Evolutionary conservation across 2,113 vertebrate genomes (phyloP).

Genomic region (Chascanopsetta lugubris): DNA sequence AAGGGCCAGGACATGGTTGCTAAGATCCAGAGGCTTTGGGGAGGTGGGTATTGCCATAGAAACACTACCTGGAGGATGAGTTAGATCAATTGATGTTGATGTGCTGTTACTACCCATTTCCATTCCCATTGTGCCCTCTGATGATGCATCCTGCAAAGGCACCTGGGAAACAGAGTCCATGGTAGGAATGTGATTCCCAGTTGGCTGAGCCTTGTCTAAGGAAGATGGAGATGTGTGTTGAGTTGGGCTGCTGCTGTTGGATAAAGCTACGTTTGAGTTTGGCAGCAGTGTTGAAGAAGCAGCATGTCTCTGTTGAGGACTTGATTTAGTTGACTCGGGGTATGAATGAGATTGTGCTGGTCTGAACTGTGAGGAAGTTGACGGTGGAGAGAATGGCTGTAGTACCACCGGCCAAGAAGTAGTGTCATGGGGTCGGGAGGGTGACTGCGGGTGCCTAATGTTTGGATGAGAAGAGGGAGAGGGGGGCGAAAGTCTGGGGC

Average conservation of each 20-base stretch:
- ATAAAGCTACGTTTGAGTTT: conserved; percentile 51
- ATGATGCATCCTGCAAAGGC: conserved; percentile 34
- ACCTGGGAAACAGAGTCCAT: conserved; percentile 45
- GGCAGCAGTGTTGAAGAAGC: conserved; percentile 23
- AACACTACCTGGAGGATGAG: conserved; percentile 51
- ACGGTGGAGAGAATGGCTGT: conserved; percentile 52
- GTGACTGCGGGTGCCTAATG: conserved; percentile 49
- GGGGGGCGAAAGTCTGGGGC: conserved; percentile 49
- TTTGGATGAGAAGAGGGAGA: conserved; percentile 45
- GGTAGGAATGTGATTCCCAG: conserved; percentile 40
- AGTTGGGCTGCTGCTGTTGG: conserved; percentile 47
- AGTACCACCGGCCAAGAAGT: conserved; percentile 28
- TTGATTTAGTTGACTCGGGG: conserved; percentile 33
- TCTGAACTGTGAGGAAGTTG: conserved; percentile 39
- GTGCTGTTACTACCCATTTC: conserved; percentile 34
- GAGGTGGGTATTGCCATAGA: conserved; percentile 60
- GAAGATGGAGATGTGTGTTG: conserved; percentile 9
- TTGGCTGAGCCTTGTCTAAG: conserved; percentile 33
- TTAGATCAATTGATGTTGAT: conserved; percentile 49
- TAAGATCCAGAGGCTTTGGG: conserved; percentile 77
- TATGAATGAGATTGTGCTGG: conserved; percentile 49
- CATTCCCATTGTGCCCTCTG: conserved; percentile 15
- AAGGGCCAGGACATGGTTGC: conserved; percentile 74
- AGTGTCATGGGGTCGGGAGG: conserved; percentile 61
- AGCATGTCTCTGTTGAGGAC: conserved; percentile 56